Percentiles rank a stretch among this genome's conserved stretches.
Conservation (phyloP, 2,797 vertebrate genomes). For the Allenopithecus nigroviridis region DNA sequence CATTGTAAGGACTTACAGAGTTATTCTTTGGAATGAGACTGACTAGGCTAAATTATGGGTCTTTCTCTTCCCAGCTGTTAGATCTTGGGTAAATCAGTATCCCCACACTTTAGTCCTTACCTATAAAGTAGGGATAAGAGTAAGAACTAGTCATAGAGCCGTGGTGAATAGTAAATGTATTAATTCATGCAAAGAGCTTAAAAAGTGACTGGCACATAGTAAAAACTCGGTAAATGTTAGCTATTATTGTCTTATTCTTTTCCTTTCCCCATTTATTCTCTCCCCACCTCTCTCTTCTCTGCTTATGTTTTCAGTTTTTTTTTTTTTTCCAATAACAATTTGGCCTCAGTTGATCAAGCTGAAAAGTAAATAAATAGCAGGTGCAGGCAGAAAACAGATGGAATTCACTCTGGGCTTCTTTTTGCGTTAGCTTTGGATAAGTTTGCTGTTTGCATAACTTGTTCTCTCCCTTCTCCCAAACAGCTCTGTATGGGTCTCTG, state of each 20-base stretch:
- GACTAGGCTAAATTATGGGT: not conserved
- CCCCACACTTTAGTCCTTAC: not conserved
- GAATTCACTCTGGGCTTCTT: constrained; percentile 46
- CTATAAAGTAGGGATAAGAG: not conserved
- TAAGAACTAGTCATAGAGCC: not conserved
- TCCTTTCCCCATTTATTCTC: not conserved
- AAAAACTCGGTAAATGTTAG: not conserved
- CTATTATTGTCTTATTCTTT: not conserved
- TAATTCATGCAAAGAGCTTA: not conserved
- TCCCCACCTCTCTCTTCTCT: not conserved
- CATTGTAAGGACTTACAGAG: not conserved
- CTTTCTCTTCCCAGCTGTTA: not conserved
- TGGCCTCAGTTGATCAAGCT: constrained; percentile 45
- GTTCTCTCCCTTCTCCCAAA: constrained; percentile 24
- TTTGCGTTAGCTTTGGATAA: constrained; percentile 47
- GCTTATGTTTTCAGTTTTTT: constrained; percentile 27
- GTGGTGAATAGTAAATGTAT: not conserved
- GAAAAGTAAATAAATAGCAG: constrained; percentile 76
- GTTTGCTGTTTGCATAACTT: constrained; percentile 42
- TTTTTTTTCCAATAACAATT: constrained; percentile 17
- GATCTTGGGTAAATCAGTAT: not conserved
- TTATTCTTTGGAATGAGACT: not conserved
- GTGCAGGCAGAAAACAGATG: constrained; percentile 68
- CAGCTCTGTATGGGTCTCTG: not conserved
- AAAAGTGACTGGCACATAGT: not conserved